Percentiles rank a stretch among this genome's conserved stretches.
Evolutionary conservation across 2,888 invertebrate species (phyloP).

Genomic region (Xanthia icteritia): DNA sequence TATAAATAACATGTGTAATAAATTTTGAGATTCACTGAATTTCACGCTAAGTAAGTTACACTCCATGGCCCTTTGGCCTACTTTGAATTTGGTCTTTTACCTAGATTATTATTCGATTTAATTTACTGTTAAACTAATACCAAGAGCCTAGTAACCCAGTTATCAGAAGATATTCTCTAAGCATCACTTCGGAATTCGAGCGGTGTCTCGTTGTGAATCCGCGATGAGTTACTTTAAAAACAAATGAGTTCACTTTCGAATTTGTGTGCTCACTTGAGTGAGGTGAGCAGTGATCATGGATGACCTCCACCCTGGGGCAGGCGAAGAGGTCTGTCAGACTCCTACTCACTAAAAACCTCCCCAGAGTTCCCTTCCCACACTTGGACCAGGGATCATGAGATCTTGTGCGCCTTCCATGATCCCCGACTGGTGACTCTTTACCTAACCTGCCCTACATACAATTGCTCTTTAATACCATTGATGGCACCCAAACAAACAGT

Average conservation of each 20-base stretch:
- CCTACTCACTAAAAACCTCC: no score
- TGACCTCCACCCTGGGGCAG: no score
- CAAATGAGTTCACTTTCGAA: conserved; percentile 6
- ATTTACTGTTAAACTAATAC: neutral
- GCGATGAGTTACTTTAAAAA: conserved; percentile 11
- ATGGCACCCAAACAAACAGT: conserved; percentile 24
- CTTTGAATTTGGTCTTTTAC: neutral
- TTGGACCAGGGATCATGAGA: no score
- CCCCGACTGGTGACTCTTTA: neutral
- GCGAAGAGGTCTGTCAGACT: no score
- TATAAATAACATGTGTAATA: neutral
- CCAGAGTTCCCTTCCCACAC: no score
- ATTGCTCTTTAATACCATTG: conserved; percentile 6
- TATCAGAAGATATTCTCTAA: no score
- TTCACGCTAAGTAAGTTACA: neutral
- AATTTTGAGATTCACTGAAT: conserved; percentile 18
- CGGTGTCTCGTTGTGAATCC: neutral
- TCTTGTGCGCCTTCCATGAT: no score
- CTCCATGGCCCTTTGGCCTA: neutral
- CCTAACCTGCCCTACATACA: neutral
- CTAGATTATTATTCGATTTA: neutral
- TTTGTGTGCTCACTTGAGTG: neutral
- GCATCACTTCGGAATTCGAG: neutral
- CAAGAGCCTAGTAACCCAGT: no score
- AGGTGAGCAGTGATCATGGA: neutral